Base-by-base conservation (phyloP, 2,888 invertebrate genomes). In the Crocallis elinguaria region DNA sequence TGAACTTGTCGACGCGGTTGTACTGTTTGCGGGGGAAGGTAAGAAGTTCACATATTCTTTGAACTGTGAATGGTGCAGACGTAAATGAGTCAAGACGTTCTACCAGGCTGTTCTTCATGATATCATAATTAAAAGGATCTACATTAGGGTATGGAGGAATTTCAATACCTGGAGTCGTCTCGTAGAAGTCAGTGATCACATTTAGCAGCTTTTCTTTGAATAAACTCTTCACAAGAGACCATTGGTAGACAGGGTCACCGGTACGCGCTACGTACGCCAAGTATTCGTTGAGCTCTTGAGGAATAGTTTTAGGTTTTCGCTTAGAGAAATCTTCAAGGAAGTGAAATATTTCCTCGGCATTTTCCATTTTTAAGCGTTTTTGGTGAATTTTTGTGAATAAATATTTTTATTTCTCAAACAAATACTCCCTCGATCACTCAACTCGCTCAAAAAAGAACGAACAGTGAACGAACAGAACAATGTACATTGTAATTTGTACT, bases 61-160 rank as follows among this genome's bases (percentile, higher is more conserved):
- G 99, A 62, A 99, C 96, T 12, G 99, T 99, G 77, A 99, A 99
- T 0, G 99, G 99, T 5, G 98, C 98, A 42, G 98, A 96, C 30
- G 94, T 93, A 79, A 97, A 97, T 0, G 95, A 93, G 73, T 97
- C 97, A 6, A 97, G 86, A 48, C 96, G 94, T 73, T 97, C 97
- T 44, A 97, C 80, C 45, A 97, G 92, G 73, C 95, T 95, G 53
- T 94, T 95, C 75, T 96, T 97, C 96, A 98, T 96, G 19, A 94
- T 94, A 69, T 97, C 97, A 78, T 96, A 98, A 81, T 96, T 96
- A 75, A 98, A 97, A 25, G 96, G 94, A 75, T 98, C 97, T 45
- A 98, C 97, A 81, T 98, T 98, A 0, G 97, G 98, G 77, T 96
- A 96, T 8, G 96, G 95, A 25, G 97, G 95, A 59, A 97, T 94